Conservation (phyloP, 2,888 invertebrate genomes). For the Caenorhabditis becei region DNA sequence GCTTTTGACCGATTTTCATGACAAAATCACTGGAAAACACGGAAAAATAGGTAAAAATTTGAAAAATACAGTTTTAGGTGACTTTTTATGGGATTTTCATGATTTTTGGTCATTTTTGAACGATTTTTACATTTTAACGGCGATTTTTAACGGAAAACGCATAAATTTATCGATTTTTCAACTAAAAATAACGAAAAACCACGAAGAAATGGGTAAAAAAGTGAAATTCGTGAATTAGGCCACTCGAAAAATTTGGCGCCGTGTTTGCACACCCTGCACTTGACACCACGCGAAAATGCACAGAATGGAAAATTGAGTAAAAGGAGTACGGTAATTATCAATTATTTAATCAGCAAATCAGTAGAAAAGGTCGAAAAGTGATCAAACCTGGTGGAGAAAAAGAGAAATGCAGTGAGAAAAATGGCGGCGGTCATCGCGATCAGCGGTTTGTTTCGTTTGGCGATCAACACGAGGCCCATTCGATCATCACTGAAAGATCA, state of each 20-base stretch:
- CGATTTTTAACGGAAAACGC: neutral
- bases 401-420: constrained; percentile 28
- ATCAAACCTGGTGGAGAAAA: constrained; percentile 49
- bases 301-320: constrained; percentile 2
- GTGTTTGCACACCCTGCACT: constrained; percentile 46
- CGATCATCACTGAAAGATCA: constrained; percentile 55
- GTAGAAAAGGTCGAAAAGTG: neutral
- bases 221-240: neutral
- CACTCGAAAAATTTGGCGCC: neutral
- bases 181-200: neutral
- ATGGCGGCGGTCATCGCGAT: constrained; percentile 54
- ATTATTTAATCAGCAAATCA: neutral
- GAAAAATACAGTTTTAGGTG: too few relatives aligned
- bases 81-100: too few relatives aligned
- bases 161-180: neutral
- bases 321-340: neutral
- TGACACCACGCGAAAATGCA: constrained; percentile 38
- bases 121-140: neutral
- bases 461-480: constrained; percentile 49
- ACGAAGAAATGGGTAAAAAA: neutral
- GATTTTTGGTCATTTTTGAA: neutral
- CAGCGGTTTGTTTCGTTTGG: constrained; percentile 54
- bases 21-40: too few relatives aligned
- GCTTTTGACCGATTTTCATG: too few relatives aligned
- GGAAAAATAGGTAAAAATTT: too few relatives aligned